Conservation (phyloP, 2,888 invertebrate species). For the Cosmia pyralina region DNA sequence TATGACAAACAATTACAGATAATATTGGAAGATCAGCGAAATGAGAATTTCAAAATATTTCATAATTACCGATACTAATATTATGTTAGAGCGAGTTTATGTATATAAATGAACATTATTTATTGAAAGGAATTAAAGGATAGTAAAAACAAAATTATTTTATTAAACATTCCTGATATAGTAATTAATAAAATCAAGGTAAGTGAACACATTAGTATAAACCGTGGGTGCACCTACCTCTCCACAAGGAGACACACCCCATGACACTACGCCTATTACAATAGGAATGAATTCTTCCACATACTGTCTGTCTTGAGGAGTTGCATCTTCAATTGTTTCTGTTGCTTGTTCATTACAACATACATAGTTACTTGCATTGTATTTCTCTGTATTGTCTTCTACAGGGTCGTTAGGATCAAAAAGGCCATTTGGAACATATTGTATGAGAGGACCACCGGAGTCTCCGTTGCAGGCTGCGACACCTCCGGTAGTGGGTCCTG, state of each 20-base stretch:
- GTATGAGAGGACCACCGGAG: slow-evolving; percentile 89
- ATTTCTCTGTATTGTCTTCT: slow-evolving; percentile 54
- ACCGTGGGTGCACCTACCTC: slow-evolving; percentile 87
- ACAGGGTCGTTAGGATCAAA: slow-evolving; percentile 60
- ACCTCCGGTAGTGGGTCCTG: slow-evolving; percentile 87
- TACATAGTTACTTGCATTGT: slow-evolving; percentile 38
- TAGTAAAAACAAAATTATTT: slow-evolving; percentile 45
- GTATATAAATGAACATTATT: slow-evolving; percentile 35
- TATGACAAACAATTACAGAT: neutral
- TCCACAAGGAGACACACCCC: slow-evolving; percentile 89
- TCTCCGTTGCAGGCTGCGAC: slow-evolving; percentile 90
- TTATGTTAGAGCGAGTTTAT: slow-evolving; percentile 2
- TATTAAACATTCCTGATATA: slow-evolving; percentile 48
- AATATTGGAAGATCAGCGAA: neutral
- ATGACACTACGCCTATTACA: slow-evolving; percentile 89
- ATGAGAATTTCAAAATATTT: neutral
- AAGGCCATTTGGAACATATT: slow-evolving; percentile 64
- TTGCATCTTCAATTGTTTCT: slow-evolving; percentile 13
- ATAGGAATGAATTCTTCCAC: slow-evolving; percentile 69
- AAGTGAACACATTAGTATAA: slow-evolving; percentile 87
- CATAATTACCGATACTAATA: neutral
- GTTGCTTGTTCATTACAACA: slow-evolving; percentile 32
- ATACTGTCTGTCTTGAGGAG: slow-evolving; percentile 45
- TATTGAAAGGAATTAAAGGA: slow-evolving; percentile 50
- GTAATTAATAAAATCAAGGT: slow-evolving; percentile 85